phyloP scores from a whole-genome alignment of 2,797 vertebrate species.

The Rallus crepitans region DNA sequence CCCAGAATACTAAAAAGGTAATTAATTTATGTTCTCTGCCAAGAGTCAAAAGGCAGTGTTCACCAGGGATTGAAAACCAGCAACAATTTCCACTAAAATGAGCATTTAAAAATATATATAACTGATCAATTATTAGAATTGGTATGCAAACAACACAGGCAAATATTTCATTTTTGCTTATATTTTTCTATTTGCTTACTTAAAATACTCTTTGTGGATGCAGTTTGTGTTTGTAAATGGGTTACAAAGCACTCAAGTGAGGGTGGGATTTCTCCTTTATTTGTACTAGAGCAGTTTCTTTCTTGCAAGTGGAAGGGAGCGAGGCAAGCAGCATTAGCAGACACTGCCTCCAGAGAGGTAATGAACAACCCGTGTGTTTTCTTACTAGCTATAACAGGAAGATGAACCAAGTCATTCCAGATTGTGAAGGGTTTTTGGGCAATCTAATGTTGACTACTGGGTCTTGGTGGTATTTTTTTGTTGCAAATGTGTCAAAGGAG shows the following conservation, averaged over 20 bases:
- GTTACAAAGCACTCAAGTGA: neutral
- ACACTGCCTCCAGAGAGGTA: neutral
- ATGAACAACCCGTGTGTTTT: neutral
- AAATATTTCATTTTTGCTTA: neutral
- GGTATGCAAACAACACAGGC: neutral
- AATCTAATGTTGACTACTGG: neutral
- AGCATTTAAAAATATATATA: neutral
- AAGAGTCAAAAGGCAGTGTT: conserved; percentile 52
- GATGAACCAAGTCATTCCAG: neutral
- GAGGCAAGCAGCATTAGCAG: neutral
- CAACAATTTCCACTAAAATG: neutral
- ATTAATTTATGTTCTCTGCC: conserved; percentile 59
- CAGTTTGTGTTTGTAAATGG: neutral
- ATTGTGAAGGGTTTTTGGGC: too few species aligned
- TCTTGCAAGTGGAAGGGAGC: neutral
- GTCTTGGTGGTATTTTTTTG: neutral
- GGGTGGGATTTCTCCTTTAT: neutral
- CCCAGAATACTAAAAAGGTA: conserved; percentile 64
- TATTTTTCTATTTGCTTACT: neutral
- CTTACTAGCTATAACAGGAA: neutral
- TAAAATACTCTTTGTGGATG: neutral
- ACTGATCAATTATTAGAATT: neutral
- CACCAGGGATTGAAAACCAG: neutral
- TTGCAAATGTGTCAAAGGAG: neutral
- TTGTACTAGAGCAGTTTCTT: neutral